Conservation (phyloP, 2,888 invertebrate species). For the Sthenelais limicola region DNA sequence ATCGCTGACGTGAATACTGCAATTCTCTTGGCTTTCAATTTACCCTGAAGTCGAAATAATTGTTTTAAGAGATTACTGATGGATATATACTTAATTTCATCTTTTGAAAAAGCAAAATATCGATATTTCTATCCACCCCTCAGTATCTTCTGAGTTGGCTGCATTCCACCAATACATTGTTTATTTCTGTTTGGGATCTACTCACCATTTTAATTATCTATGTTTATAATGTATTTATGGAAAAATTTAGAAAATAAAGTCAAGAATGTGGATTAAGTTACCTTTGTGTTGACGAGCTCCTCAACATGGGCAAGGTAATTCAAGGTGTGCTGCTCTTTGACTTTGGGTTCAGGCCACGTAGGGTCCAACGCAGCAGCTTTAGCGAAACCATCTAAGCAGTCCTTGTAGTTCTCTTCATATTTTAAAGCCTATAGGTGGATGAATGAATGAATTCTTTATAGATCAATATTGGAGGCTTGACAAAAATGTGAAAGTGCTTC, state of each 20-base stretch:
- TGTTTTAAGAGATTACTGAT: too few species aligned
- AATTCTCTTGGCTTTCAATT: constrained; percentile 82
- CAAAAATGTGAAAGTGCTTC: too few species aligned
- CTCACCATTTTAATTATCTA: too few species aligned
- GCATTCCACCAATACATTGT: too few species aligned
- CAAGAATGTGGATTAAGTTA: constrained; percentile 45
- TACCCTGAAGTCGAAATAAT: constrained; percentile 76
- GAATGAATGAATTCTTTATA: too few species aligned
- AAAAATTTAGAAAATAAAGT: background rate
- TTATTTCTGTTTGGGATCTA: too few species aligned
- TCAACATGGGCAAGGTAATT: constrained; percentile 80
- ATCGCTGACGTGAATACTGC: constrained; percentile 78
- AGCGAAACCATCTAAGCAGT: constrained; percentile 81
- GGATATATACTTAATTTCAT: too few species aligned
- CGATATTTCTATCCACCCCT: too few species aligned
- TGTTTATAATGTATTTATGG: too few species aligned
- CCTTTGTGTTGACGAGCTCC: constrained; percentile 79
- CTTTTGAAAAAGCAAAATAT: too few species aligned
- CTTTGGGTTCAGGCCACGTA: constrained; percentile 79
- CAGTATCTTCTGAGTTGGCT: too few species aligned
- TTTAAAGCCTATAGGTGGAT: constrained; percentile 81
- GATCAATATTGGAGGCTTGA: too few species aligned
- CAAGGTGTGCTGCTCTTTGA: constrained; percentile 78
- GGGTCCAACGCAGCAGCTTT: constrained; percentile 82
- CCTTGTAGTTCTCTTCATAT: constrained; percentile 84